Percentiles rank a stretch among this genome's conserved stretches.
phyloP scores from a whole-genome alignment of 2,113 vertebrate genomes.

The Ophthalmolycus amberensis region DNA sequence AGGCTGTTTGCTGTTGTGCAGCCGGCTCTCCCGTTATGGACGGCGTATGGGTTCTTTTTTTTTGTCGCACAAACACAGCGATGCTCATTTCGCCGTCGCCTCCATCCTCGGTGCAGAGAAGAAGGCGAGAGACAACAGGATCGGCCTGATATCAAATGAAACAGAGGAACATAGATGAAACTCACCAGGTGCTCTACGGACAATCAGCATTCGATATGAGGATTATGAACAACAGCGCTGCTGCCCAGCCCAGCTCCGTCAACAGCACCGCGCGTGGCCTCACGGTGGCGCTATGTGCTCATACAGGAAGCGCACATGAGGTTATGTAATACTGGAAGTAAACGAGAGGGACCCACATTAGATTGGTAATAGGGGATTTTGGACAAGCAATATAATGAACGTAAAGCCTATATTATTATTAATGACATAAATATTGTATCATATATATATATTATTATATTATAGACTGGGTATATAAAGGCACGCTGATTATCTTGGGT shows the following conservation, averaged over 20 bases:
- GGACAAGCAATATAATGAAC: background rate
- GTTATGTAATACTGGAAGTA: conserved; percentile 61
- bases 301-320: background rate
- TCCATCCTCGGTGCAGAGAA: conserved; percentile 4
- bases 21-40: conserved; percentile 52
- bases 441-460: background rate
- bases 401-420: background rate
- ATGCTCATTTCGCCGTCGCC: conserved; percentile 44
- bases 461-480: background rate
- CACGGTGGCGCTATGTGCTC: conserved; percentile 72
- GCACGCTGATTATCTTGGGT: background rate
- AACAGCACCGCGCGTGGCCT: conserved; percentile 54
- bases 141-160: background rate
- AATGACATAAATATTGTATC: background rate
- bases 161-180: background rate
- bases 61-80: conserved; percentile 46
- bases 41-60: conserved; percentile 26
- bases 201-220: conserved; percentile 62
- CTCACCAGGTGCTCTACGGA: conserved; percentile 62
- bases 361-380: background rate
- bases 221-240: conserved; percentile 36
- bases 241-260: conserved; percentile 73
- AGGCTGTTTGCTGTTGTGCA: conserved; percentile 26
- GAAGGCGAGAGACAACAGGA: background rate
- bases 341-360: conserved; percentile 9